These are phyloP conservation scores for Sebastes glaucus DNA, from an alignment of 2,797 vertebrate genomes.

Conservation along the genomic window DNA sequence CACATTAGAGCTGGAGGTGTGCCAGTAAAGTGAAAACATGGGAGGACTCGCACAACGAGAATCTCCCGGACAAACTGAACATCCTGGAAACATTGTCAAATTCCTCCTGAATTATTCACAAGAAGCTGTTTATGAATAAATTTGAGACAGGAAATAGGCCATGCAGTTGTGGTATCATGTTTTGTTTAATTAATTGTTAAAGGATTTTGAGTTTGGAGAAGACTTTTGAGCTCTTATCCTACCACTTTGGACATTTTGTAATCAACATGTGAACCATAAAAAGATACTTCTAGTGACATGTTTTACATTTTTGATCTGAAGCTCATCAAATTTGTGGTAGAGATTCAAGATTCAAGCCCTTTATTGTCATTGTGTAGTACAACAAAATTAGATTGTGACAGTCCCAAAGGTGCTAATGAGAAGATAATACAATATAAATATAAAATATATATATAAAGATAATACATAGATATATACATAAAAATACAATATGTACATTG, in stretches of 20 bases:
- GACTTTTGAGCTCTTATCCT: background rate
- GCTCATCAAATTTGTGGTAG: background rate
- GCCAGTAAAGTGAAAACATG: slow-evolving; percentile 8
- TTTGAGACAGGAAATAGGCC: background rate
- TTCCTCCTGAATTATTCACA: background rate
- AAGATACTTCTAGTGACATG: background rate
- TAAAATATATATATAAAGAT: no score
- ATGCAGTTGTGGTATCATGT: background rate
- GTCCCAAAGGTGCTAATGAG: no score
- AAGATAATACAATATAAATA: no score
- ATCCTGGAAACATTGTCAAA: background rate
- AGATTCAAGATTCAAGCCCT: no score
- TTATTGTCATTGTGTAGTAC: no score
- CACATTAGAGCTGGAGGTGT: background rate
- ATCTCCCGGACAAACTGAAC: background rate
- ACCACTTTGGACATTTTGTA: background rate
- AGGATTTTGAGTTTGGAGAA: background rate
- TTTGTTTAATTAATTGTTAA: background rate
- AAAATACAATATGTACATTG: no score
- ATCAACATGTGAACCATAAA: background rate
- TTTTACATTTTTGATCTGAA: background rate
- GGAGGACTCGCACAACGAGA: background rate
- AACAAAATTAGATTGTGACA: no score
- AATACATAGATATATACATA: no score
- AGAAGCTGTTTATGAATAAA: background rate